These are phyloP conservation scores for Pomacea maculata DNA, from an alignment of 1,140 invertebrate genomes.

Conservation along the genomic window DNA sequence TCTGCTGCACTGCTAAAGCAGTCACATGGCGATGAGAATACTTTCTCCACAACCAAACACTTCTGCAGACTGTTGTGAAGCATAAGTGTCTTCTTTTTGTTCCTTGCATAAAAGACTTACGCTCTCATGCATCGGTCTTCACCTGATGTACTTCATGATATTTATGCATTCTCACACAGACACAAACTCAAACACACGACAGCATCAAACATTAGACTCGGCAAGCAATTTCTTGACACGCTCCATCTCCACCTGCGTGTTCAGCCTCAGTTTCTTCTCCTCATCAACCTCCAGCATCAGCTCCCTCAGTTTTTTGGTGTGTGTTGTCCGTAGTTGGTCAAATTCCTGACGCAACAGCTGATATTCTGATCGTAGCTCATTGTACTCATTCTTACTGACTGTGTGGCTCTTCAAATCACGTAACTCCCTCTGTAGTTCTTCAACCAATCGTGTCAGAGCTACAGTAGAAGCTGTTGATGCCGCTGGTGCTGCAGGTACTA, in stretches of 20 bases:
- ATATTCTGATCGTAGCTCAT: constrained; percentile 55
- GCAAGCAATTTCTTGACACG: constrained; percentile 60
- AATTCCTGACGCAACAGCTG: constrained; percentile 53
- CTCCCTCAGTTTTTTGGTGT: constrained; percentile 56
- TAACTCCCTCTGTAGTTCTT: constrained; percentile 53
- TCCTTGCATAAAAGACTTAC: background rate
- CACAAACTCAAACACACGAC: background rate
- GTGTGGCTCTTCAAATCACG: constrained; percentile 44
- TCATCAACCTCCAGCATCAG: constrained; percentile 64
- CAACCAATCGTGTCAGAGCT: constrained; percentile 34
- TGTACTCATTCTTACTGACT: constrained; percentile 53
- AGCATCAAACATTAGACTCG: constrained; percentile 52
- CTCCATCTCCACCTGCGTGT: constrained; percentile 65
- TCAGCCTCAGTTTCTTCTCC: constrained; percentile 64
- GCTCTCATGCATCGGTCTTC: background rate
- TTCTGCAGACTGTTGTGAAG: too few species aligned
- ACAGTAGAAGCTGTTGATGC: background rate
- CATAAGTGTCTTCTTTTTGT: too few species aligned
- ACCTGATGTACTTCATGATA: background rate
- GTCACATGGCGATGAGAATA: too few species aligned
- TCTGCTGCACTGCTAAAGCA: too few species aligned
- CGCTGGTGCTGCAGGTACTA: too few species aligned
- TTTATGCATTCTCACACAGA: background rate
- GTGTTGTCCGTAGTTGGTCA: constrained; percentile 45
- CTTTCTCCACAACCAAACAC: too few species aligned